Base-by-base conservation (phyloP, 2,113 vertebrate species). In the Glaucidium brasilianum region DNA sequence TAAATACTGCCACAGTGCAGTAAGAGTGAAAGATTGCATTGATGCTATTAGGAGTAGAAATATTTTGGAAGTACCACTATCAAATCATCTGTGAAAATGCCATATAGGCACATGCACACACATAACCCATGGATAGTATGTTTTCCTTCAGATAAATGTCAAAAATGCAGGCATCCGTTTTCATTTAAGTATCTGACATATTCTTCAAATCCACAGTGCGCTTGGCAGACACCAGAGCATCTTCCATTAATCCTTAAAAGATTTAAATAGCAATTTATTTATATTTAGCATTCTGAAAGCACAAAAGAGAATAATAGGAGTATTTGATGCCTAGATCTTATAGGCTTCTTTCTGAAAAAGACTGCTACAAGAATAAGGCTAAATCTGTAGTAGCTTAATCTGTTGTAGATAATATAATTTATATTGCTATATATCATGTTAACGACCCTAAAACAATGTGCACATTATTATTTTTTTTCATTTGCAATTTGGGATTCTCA, bases 401-500 rank as follows among this genome's bases (percentile, higher is more conserved):
- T 90, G n/a, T 80, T 96, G 86, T 91, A 97, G 80, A 95, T 97
- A 64, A 95, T 91, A 76, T 96, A 94, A 83, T 94, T 97, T 96
- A 77, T 21, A 29, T 75, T 93, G 86, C 92, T 89, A 41, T 95
- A 71, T 37, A 92, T 97, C 94, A 91, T 55, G 80, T 80, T 98
- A 98, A 97, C 2, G 75, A 96, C 73, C 92, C 84, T 82, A 90
- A 96, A 97, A 79, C 94, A 94, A 96, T 88, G 77, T 63, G 88
- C 66, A 82, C 87, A 73, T 95, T 92, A 76, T 84, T 82, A 81
- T 74, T 93, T 92, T 96, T 97, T 94, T 96, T 95, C 72, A 67
- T 96, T 96, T 95, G 60, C 82, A 95, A 87, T 98, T 98, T 96
- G 83, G 43, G 83, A 96, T 97, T 96, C 91, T 96, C 81, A 85